Conservation (phyloP, 2,797 vertebrate genomes). For the Perodicticus potto region DNA sequence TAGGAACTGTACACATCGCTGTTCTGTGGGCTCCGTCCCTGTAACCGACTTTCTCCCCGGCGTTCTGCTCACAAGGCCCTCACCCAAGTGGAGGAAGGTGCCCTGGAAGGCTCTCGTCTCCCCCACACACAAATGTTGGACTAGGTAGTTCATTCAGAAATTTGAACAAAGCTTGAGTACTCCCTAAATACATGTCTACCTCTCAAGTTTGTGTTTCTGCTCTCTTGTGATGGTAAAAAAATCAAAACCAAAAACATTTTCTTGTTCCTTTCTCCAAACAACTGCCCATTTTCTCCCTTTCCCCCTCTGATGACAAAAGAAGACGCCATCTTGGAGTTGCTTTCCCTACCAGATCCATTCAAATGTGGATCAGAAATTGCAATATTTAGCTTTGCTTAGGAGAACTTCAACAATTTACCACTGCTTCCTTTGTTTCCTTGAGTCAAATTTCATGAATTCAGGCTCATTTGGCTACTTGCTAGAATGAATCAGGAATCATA, state of each 20-base stretch:
- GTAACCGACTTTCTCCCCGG: neutral
- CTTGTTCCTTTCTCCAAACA: neutral
- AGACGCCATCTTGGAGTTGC: no score
- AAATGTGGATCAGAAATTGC: neutral
- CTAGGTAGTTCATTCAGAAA: neutral
- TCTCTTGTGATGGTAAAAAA: neutral
- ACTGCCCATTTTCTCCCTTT: neutral
- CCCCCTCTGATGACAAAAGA: neutral
- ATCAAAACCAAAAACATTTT: neutral
- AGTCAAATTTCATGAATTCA: slow-evolving; percentile 12
- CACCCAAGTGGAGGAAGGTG: neutral
- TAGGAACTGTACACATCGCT: neutral
- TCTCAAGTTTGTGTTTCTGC: neutral
- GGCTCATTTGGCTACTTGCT: neutral
- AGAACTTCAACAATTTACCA: neutral
- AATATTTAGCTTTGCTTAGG: neutral
- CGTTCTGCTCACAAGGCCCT: neutral
- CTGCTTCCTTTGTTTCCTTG: neutral
- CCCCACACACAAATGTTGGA: neutral
- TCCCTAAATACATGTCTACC: neutral
- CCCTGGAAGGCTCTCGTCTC: neutral
- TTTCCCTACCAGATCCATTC: neutral
- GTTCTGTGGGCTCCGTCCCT: neutral
- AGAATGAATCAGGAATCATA: neutral
- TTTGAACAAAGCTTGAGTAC: neutral